These are phyloP conservation scores for Cantharis flavilabris DNA, from an alignment of 2,888 invertebrate genomes.

Conservation along the genomic window DNA sequence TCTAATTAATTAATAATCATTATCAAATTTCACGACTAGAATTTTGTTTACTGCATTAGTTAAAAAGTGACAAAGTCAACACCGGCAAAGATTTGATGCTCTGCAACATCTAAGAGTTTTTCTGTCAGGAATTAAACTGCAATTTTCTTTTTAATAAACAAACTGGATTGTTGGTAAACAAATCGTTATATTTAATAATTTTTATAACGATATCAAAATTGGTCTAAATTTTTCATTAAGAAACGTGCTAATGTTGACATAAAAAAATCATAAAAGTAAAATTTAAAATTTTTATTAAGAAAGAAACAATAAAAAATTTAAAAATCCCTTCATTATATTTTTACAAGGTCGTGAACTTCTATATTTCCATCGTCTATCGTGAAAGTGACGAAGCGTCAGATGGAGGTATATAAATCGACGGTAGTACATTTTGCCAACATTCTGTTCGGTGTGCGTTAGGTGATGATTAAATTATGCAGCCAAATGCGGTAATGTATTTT, in stretches of 20 bases:
- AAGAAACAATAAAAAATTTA: not conserved
- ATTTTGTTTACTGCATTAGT: not conserved
- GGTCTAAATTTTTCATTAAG: not conserved
- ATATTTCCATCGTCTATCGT: not conserved
- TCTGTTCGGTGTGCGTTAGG: constrained; percentile 5
- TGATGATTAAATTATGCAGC: not conserved
- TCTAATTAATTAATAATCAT: not conserved
- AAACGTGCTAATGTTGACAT: not conserved
- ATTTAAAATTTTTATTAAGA: not conserved
- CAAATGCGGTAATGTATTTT: constrained; percentile 1
- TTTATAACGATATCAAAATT: not conserved
- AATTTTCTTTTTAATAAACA: not conserved
- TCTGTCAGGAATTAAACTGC: not conserved
- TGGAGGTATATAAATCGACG: constrained; percentile 6
- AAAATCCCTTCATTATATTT: not conserved
- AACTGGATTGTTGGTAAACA: not conserved
- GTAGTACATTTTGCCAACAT: not conserved
- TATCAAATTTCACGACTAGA: not conserved
- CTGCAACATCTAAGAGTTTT: not conserved
- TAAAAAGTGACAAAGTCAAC: not conserved
- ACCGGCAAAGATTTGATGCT: not conserved
- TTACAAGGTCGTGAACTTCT: constrained; percentile 3
- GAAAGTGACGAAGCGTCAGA: constrained; percentile 1
- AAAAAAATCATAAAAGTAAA: not conserved
- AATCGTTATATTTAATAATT: not conserved